Evolutionary conservation across 2,113 vertebrate genomes (phyloP).

Genomic region (Chroicocephalus ridibundus): DNA sequence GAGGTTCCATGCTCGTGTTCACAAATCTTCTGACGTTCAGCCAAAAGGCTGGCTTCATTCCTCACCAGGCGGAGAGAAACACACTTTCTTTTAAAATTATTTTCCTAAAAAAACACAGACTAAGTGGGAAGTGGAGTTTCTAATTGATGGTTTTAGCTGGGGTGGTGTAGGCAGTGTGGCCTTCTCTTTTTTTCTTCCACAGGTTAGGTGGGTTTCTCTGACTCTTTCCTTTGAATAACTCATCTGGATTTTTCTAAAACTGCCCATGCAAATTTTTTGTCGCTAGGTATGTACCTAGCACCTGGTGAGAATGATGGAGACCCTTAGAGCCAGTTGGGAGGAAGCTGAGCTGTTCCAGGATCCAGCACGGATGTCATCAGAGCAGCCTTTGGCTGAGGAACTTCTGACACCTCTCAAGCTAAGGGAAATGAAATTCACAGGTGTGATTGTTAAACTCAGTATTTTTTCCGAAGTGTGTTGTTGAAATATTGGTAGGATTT

Average conservation of each 20-base stretch:
- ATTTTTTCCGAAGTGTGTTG: background rate
- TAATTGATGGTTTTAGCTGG: background rate
- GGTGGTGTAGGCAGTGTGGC: background rate
- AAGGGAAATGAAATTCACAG: background rate
- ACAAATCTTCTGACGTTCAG: background rate
- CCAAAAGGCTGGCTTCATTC: slow-evolving; percentile 9
- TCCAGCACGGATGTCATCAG: background rate
- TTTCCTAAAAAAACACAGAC: background rate
- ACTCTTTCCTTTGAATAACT: background rate
- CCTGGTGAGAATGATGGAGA: background rate
- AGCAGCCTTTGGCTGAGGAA: background rate
- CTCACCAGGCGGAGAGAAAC: background rate
- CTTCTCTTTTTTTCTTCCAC: background rate
- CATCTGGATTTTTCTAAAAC: background rate
- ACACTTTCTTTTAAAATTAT: background rate
- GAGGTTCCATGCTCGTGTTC: background rate
- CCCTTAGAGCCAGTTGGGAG: background rate
- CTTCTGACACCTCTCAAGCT: background rate
- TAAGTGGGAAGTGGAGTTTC: background rate
- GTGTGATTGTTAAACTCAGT: background rate
- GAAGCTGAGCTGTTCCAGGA: background rate
- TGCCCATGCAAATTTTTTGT: background rate
- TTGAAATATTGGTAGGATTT: background rate
- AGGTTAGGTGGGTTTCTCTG: background rate
- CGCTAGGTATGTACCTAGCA: accelerated